Evolutionary conservation across 2,113 vertebrate species (phyloP), one percentile per base, ranked within the genome.

Genomic region (Pterocles burchelli): DNA sequence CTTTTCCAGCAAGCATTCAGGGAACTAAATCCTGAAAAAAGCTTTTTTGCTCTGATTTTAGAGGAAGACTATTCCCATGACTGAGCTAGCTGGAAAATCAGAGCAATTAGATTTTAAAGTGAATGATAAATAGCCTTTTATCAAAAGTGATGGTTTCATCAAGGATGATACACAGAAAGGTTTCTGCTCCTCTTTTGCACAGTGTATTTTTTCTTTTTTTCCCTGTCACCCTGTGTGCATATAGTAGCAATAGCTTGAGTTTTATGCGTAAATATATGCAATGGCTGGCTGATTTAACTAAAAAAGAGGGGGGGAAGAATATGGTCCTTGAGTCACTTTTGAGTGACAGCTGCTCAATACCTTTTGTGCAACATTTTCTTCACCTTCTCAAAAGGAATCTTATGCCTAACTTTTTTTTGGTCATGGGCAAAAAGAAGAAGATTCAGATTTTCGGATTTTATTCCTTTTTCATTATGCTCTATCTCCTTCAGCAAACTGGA

Each of bases 221-320:
- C 24, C 31, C 12, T 63, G n/a, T 4, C 16, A 45, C 9, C 5
- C 13, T 41, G 4, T 54, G 8, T 59, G 28, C 28, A 26, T 68
- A 7, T 33, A 57, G 8, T 45, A 54, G 15, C 34, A 49, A 34
- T 48, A 67, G 1, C 17, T 54, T 71, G 17, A 63, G 9, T 52
- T 82, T 88, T 77, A 19, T 28, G 34, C 3, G 4, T 41, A 73
- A 57, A 24, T 66, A 36, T 10, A 48, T 25, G 17, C 16, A 83
- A 33, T 13, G 57, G 9, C 14, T 45, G 31, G 13, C 7, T 77
- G 20, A 62, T 71, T 51, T 63, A 71, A 82, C 58, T 19, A 54
- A 3, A 13, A 5, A 17, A 25, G 7, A 6, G 2, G 2, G 5
- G 2, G 9, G 20, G 2, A 41, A 41, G 13, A 48, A 28, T 21